phyloP scores from a whole-genome alignment of 2,888 invertebrate species.

The Chorisops tibialis region DNA sequence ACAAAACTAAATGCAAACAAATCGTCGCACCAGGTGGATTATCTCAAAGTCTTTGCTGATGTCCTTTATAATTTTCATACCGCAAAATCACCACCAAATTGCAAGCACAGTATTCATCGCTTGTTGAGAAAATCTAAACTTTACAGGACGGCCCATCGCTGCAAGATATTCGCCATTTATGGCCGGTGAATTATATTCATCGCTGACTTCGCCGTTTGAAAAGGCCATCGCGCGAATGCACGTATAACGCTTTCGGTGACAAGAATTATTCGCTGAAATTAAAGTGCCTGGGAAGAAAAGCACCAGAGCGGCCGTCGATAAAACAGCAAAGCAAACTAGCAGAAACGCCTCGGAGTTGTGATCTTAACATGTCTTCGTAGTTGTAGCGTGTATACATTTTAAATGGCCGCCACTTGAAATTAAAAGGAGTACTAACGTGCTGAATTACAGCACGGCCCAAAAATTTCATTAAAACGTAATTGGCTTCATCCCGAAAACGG shows the following conservation, averaged over 20 bases:
- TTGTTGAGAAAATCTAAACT: too few species aligned
- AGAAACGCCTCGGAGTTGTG: background rate
- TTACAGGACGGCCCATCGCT: background rate
- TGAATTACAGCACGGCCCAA: slow-evolving; percentile 7
- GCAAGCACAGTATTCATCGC: too few species aligned
- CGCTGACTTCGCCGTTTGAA: too few species aligned
- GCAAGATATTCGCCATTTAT: background rate
- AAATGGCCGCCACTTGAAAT: background rate
- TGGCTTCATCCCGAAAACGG: slow-evolving; percentile 4
- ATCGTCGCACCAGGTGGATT: slow-evolving; percentile 4
- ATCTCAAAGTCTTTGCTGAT: background rate
- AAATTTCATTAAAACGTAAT: slow-evolving; percentile 14
- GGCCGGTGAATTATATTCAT: too few species aligned
- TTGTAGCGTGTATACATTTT: background rate
- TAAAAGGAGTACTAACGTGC: slow-evolving; percentile 7
- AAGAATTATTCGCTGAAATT: background rate
- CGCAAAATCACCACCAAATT: background rate
- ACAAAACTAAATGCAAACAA: slow-evolving; percentile 3
- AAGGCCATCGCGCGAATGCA: too few species aligned
- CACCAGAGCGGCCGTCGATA: background rate
- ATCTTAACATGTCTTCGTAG: background rate
- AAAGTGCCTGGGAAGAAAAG: background rate
- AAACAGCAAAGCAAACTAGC: background rate
- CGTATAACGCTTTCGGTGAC: background rate
- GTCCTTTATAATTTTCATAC: slow-evolving; percentile 13